phyloP scores from a whole-genome alignment of 2,888 invertebrate genomes.

The Micoletzkya japonica region DNA sequence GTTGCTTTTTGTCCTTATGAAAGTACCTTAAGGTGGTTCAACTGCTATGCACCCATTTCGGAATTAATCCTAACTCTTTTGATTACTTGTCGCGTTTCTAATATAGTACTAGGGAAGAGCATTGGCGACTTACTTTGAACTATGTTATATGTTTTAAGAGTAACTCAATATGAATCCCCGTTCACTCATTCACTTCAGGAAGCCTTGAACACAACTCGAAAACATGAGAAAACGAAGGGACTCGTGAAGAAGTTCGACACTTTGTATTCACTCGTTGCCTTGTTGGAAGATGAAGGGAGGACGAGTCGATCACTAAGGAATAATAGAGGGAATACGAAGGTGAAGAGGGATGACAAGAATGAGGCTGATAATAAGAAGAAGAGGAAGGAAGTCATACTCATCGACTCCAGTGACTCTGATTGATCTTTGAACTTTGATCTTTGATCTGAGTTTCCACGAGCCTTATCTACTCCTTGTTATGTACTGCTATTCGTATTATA shows the following conservation, averaged over 20 bases:
- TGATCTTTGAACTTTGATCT: too few species aligned
- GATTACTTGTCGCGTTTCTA: too few species aligned
- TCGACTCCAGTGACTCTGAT: slow-evolving; percentile 14
- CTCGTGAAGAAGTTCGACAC: background rate
- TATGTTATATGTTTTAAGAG: background rate
- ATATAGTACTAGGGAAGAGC: too few species aligned
- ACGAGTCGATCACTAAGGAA: slow-evolving; percentile 13
- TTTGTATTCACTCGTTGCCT: slow-evolving; percentile 17
- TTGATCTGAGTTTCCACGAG: too few species aligned
- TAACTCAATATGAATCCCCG: background rate
- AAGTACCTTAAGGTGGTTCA: too few species aligned
- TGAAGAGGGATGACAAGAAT: background rate
- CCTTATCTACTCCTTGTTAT: too few species aligned
- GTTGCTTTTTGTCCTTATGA: too few species aligned
- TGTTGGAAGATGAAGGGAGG: slow-evolving; percentile 23
- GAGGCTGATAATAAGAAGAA: slow-evolving; percentile 24
- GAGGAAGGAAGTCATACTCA: background rate
- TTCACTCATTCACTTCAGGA: slow-evolving; percentile 10
- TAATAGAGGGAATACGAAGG: slow-evolving; percentile 12
- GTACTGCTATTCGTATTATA: too few species aligned
- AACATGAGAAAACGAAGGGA: slow-evolving; percentile 3
- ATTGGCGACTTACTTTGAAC: background rate
- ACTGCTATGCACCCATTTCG: too few species aligned
- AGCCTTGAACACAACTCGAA: background rate
- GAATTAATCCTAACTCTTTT: too few species aligned